Conservation (phyloP, 1,140 invertebrate species). For the Berghia stephanieae region DNA sequence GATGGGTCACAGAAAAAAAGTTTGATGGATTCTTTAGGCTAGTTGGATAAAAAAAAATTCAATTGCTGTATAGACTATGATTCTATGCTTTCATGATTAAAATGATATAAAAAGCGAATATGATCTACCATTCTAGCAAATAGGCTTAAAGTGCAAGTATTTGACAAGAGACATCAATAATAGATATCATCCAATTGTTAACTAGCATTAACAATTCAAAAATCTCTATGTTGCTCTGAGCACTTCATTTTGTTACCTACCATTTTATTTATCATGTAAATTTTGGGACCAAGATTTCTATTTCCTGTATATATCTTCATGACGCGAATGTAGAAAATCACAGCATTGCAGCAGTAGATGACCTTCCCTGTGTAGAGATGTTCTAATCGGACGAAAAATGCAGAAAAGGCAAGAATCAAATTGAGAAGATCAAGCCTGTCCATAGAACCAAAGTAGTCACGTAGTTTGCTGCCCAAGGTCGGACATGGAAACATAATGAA, state of each 20-base stretch:
- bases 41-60: too few relatives aligned
- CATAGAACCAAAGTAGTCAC: slow-evolving; percentile 57
- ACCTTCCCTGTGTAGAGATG: slow-evolving; percentile 46
- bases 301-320: slow-evolving; percentile 59
- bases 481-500: slow-evolving; percentile 52
- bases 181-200: too few relatives aligned
- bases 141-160: too few relatives aligned
- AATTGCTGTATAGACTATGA: too few relatives aligned
- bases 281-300: slow-evolving; percentile 66
- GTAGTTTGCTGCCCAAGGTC: slow-evolving; percentile 45
- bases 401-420: slow-evolving; percentile 54
- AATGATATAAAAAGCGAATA: too few relatives aligned
- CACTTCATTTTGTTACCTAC: slow-evolving; percentile 48
- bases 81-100: too few relatives aligned
- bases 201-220: too few relatives aligned
- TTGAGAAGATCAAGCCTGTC: slow-evolving; percentile 56
- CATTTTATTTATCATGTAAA: slow-evolving; percentile 68
- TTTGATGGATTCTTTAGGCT: too few relatives aligned
- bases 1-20: too few relatives aligned
- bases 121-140: too few relatives aligned
- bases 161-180: too few relatives aligned
- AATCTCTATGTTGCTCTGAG: too few relatives aligned
- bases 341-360: slow-evolving; percentile 55
- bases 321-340: slow-evolving; percentile 61
- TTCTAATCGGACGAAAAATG: slow-evolving; percentile 43